Conservation (phyloP, 2,797 vertebrate genomes). For the Falco naumanni region DNA sequence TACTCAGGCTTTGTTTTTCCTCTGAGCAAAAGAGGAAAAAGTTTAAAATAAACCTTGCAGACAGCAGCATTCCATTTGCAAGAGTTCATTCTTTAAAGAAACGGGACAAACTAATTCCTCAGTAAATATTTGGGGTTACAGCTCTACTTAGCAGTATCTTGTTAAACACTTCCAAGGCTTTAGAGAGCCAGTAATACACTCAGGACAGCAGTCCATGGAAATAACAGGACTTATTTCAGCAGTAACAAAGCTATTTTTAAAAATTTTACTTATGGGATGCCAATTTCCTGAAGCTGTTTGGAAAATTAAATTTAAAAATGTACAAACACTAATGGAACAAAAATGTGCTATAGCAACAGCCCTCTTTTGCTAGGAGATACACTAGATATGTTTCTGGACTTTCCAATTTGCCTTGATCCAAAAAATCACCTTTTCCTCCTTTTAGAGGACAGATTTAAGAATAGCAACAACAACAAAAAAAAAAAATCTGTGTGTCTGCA, state of each 20-base stretch:
- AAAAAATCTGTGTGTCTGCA: background rate
- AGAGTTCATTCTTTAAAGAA: background rate
- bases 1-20: background rate
- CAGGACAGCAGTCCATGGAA: background rate
- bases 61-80: background rate
- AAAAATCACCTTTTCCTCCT: background rate
- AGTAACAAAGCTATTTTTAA: background rate
- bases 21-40: background rate
- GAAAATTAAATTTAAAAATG: background rate
- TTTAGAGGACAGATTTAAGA: background rate
- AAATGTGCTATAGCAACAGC: background rate
- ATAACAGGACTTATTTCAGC: background rate
- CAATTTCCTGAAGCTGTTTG: conserved; percentile 27
- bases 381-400: background rate
- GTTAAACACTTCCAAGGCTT: background rate
- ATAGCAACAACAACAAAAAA: background rate
- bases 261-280: background rate
- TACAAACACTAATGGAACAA: background rate
- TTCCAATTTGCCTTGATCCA: background rate
- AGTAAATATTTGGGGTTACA: background rate
- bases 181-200: background rate
- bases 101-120: background rate
- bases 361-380: background rate
- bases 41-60: background rate
- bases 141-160: background rate